phyloP scores from a whole-genome alignment of 2,888 invertebrate genomes.

The Metallyticus violacea region DNA sequence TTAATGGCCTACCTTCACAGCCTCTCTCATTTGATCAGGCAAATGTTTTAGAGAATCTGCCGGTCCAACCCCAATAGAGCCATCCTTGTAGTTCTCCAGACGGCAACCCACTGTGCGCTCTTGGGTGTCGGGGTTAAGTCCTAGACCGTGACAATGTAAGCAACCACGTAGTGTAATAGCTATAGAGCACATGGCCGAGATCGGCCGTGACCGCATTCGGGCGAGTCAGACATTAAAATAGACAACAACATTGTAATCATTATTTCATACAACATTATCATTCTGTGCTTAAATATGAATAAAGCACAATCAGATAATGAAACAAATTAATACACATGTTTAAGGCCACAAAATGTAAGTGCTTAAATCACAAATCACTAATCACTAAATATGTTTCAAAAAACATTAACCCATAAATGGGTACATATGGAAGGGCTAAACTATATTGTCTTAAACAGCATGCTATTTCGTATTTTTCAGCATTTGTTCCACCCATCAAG shows the following conservation, averaged over 20 bases:
- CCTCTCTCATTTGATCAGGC: slow-evolving; percentile 43
- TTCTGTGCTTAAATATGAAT: slow-evolving; percentile 3
- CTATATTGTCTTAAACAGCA: not conserved
- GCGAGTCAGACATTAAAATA: not conserved
- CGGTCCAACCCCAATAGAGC: slow-evolving; percentile 47
- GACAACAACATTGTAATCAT: slow-evolving; percentile 6
- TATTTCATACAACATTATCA: slow-evolving; percentile 4
- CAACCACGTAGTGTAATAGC: slow-evolving; percentile 19
- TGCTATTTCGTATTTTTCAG: not conserved
- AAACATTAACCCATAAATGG: not conserved
- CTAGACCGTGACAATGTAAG: slow-evolving; percentile 36
- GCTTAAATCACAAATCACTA: not conserved
- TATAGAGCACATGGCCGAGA: not conserved
- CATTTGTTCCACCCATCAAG: not conserved
- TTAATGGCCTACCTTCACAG: slow-evolving; percentile 41
- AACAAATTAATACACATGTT: not conserved
- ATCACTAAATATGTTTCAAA: not conserved
- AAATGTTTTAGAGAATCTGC: slow-evolving; percentile 43
- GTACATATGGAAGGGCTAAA: not conserved
- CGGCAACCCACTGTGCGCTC: slow-evolving; percentile 56
- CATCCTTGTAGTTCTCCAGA: slow-evolving; percentile 51
- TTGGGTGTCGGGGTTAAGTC: slow-evolving; percentile 44
- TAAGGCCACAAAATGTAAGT: not conserved
- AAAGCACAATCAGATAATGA: slow-evolving; percentile 15
- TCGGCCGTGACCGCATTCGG: slow-evolving; percentile 17